Evolutionary conservation across 1,140 invertebrate genomes (phyloP).

Genomic region (Bombus difficillimus): DNA sequence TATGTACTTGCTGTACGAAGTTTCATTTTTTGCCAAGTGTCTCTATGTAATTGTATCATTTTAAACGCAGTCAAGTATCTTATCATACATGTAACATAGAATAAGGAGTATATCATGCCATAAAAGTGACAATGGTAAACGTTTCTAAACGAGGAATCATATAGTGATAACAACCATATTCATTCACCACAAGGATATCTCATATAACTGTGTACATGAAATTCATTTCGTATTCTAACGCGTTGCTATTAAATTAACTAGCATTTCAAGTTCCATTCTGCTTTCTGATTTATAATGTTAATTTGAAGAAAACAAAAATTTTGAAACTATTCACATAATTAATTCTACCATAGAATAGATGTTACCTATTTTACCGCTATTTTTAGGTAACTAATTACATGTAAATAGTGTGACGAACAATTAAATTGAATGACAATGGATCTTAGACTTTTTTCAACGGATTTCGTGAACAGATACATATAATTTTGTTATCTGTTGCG

Average conservation of each 20-base stretch:
- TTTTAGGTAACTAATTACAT: conserved; percentile 67
- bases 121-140: conserved; percentile 51
- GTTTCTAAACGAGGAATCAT: conserved; percentile 45
- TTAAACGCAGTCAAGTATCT: conserved; percentile 38
- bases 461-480: conserved; percentile 58
- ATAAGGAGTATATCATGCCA: conserved; percentile 46
- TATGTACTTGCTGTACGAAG: neutral
- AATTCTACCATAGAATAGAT: conserved; percentile 25
- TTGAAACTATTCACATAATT: conserved; percentile 23
- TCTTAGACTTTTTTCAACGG: conserved; percentile 70
- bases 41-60: conserved; percentile 40
- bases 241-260: conserved; percentile 5
- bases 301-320: neutral
- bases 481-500: conserved; percentile 74
- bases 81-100: conserved; percentile 52
- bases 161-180: conserved; percentile 38
- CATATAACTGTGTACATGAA: conserved; percentile 44
- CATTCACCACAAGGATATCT: conserved; percentile 27
- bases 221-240: conserved; percentile 31
- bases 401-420: conserved; percentile 78
- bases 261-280: conserved; percentile 35
- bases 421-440: conserved; percentile 73
- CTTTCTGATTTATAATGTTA: conserved; percentile 28
- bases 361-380: conserved; percentile 47
- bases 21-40: conserved; percentile 1